Evolutionary conservation across 2,113 vertebrate genomes (phyloP), one percentile per base, ranked within the genome.

Genomic region (Bungarus multicinctus): DNA sequence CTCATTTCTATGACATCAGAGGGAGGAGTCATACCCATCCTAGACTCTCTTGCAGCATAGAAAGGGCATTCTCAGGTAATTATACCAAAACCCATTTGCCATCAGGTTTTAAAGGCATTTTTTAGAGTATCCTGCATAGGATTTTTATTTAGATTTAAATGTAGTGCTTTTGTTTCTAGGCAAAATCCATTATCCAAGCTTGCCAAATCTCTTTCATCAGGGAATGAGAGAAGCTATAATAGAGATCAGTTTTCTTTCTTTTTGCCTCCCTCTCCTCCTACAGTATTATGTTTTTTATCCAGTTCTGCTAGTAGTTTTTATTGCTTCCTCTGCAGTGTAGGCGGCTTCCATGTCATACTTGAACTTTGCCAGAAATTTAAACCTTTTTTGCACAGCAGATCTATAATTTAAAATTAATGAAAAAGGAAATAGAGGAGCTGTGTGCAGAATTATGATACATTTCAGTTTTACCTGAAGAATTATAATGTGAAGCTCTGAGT

Each of bases 361-460:
- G 96, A 96, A 96, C 95, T 97, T 97, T 91, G 94, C 93, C 96
- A 95, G 96, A 97, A 97, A 90, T 96, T 95, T 97, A 96, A 9
- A 47, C 43, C 50, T 57, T 95, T 96, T 96, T 95, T 96, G 95
- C 95, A 91, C 92, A 93, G 96, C 94, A 96, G 94, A 96, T 95
- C 91, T 96, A 10, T 96, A 96, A 97, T 97, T 97, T 97, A 95
- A 93, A 89, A 95, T 94, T 58, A 94, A 93, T 95, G 96, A 88
- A 94, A 93, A 90, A 89, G 23, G 69, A 95, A 97, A 92, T 87
- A 4, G 30, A 94, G 94, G 85, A n/a, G 54, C 96, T 94, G 94
- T 95, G 55, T 93, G 96, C 95, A 95, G 96, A 96, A 95, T 95
- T 95, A n/a, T 20, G 58, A 25, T 95, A 57, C 0, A 0, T 94